Evolutionary conservation across 1,140 invertebrate genomes (phyloP), one percentile per base, ranked within the genome.

Genomic region (Sitodiplosis mosellana): DNA sequence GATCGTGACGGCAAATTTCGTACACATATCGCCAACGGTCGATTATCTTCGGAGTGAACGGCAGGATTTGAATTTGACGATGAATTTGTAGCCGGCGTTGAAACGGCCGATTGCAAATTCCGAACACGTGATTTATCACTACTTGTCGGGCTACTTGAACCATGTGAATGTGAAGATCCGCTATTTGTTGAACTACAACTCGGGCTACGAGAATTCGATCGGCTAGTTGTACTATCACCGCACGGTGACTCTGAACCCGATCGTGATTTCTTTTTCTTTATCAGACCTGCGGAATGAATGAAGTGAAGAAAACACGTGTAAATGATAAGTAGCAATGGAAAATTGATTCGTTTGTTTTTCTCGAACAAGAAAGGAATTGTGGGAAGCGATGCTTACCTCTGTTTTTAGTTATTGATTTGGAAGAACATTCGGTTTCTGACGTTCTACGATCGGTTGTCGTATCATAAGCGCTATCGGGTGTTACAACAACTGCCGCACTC

Each of bases 11-110:
- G 90, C 53, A 95, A 69, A 65, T 93, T 92, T 54, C 82, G 76
- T 45, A 95, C 89, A 68, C 87, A 89, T 58, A 96, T 93, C 38
- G 87, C 89, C 49, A 91, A 66, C 33, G 86, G 81, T 51, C 81
- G 68, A 49, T 80, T 73, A 54, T 87, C 83, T 57, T 81, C 80
- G 51, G 74, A 66, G 55, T 74, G 69, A 48, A 69, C 67, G 50
- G 65, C 60, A 51, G 64, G 59, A 60, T 67, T 63, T 56, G 61
- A 57, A 58, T 59, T 59, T 55, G 58, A 57, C 52, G 57, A 49
- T 36, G 49, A 49, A 42, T 40, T 38, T 34, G 34, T 51, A 48
- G 45, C 46, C 12, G 37, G 52, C 58, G 60, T 58, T 54, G 51
- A 59, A 48, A 53, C 56, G 55, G 50, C 55, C 43, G 53, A 55